Conservation (phyloP, 2,888 invertebrate species). For the Eristalinus sepulchralis region DNA sequence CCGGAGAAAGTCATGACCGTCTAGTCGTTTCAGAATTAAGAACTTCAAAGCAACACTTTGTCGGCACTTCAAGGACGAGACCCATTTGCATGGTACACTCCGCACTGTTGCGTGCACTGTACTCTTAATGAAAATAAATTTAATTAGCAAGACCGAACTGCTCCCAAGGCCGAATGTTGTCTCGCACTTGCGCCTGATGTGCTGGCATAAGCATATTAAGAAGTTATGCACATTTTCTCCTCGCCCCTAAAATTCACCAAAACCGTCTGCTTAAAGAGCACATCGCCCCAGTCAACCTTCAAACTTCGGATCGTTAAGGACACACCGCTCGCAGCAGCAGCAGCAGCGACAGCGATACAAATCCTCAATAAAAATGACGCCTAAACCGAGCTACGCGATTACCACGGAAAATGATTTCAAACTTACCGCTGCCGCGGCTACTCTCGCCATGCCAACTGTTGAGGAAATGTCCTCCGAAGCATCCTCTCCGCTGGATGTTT, state of each 20-base stretch:
- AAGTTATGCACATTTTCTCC: too few relatives aligned
- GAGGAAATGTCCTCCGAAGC: not conserved
- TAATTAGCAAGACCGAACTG: not conserved
- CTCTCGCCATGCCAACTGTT: slow-evolving; percentile 8
- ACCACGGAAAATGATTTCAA: not conserved
- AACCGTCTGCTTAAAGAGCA: not conserved
- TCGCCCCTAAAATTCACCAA: not conserved
- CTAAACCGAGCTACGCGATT: not conserved
- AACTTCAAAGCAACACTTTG: too few relatives aligned
- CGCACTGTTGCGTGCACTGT: not conserved
- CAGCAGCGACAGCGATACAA: not conserved
- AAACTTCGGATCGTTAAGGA: not conserved
- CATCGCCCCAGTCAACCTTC: not conserved
- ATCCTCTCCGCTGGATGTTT: not conserved
- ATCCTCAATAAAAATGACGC: not conserved
- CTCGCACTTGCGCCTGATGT: not conserved
- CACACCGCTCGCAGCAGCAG: too few relatives aligned
- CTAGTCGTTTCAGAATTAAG: not conserved
- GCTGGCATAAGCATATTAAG: not conserved
- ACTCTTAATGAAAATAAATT: not conserved
- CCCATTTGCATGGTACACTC: not conserved
- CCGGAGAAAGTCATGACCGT: too few relatives aligned
- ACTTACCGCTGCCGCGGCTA: not conserved
- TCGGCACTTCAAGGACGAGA: not conserved
- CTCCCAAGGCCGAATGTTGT: not conserved